phyloP scores from a whole-genome alignment of 2,113 vertebrate species.

The Forbesichthys papilliferus region DNA sequence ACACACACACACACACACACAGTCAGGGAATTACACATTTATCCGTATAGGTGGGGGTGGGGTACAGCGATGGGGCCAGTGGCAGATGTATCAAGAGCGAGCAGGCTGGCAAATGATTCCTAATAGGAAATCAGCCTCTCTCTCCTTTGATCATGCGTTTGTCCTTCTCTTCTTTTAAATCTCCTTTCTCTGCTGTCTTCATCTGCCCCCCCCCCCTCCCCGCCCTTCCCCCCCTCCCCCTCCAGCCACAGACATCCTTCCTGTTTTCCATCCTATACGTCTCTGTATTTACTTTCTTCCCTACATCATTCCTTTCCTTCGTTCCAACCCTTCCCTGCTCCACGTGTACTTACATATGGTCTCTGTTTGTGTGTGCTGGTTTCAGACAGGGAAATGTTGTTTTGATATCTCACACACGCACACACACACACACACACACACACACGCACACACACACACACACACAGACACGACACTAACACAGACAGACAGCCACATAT shows the following conservation, averaged over 20 bases:
- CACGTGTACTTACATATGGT: too few species aligned
- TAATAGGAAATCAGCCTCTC: slow-evolving; percentile 49
- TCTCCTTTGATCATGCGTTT: slow-evolving; percentile 55
- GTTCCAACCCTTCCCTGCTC: too few species aligned
- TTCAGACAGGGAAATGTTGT: too few species aligned
- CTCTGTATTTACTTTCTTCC: not conserved
- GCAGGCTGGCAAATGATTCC: slow-evolving; percentile 55
- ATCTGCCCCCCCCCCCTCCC: not conserved
- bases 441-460: too few species aligned
- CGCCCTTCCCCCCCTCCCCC: too few species aligned
- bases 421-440: too few species aligned
- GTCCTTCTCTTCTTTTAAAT: slow-evolving; percentile 49
- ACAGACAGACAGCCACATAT: not conserved
- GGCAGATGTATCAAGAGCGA: slow-evolving; percentile 54
- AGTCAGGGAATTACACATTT: slow-evolving; percentile 9
- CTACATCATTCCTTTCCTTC: too few species aligned
- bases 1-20: slow-evolving; percentile 17
- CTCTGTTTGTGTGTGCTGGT: too few species aligned
- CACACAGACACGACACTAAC: not conserved
- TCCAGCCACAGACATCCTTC: slow-evolving; percentile 9
- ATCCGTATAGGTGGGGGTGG: slow-evolving; percentile 1
- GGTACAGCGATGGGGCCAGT: slow-evolving; percentile 31
- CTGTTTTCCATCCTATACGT: not conserved
- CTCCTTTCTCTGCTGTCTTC: slow-evolving; percentile 17
- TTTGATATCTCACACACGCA: too few species aligned